Evolutionary conservation across 2,797 vertebrate species (phyloP), one percentile per base, ranked within the genome.

Genomic region (Nasua narica): DNA sequence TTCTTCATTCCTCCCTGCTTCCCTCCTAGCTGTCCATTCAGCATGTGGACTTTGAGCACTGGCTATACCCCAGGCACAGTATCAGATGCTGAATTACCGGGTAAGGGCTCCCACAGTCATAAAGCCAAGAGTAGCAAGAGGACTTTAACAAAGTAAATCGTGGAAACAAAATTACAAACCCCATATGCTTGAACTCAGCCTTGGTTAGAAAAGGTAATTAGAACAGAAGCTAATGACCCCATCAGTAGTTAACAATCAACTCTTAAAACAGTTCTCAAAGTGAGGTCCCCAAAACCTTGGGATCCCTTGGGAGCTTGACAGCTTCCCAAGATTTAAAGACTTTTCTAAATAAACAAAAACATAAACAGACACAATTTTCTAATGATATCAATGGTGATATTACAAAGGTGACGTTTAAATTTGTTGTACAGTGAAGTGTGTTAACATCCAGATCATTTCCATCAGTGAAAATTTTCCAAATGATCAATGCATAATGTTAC

Each of bases 191-290:
- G 25, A 82, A 74, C 19, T 82, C 37, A 56, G 3, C 19, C 15
- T 40, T 77, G 40, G 27, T 92, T 83, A 84, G 27, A 79, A 89
- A 95, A 92, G 15, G n/a, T 50, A 90, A 60, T 78, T 46, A 70
- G 16, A 78, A 50, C 19, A 78, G 40, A 85, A 85, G n/a, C n/a
- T 58, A 56, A 83, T 0, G 10, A 50, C 32, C 23, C 65, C 35
- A n/a, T 76, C 40, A 50, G n/a, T 43, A 70, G 60, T 85, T 78
- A 48, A 40, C 27, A 29, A 48, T 25, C 25, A 78, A 16, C 52
- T 85, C 40, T 69, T 82, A 60, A 58, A 94, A 40, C 11, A 40
- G 40, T 94, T 84, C 48, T 90, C 52, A 77, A 94, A 94, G n/a
- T 7, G 43, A 78, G 23, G 19, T 43, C 72, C 43, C 48, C 40